These are phyloP conservation scores for Noctilio leporinus DNA, from an alignment of 2,113 vertebrate genomes.

Conservation along the genomic window DNA sequence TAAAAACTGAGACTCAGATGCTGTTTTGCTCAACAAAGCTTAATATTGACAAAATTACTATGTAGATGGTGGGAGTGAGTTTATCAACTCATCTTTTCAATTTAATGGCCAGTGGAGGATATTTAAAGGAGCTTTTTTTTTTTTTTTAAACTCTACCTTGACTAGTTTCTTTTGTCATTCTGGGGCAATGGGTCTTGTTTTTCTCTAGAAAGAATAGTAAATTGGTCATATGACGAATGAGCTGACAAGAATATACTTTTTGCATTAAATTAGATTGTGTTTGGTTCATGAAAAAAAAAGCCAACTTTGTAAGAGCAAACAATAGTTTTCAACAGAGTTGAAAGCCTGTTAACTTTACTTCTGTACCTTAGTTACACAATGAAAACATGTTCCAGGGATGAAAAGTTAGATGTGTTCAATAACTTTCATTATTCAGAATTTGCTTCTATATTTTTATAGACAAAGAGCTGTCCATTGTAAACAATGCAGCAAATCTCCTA, in stretches of 20 bases:
- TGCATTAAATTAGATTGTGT: not conserved
- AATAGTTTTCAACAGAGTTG: not conserved
- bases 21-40: not conserved
- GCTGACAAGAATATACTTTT: not conserved
- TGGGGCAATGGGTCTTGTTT: not conserved
- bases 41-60: not conserved
- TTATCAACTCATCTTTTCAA: not conserved
- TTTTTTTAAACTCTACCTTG: not conserved
- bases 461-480: not conserved
- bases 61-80: not conserved
- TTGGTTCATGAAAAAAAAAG: constrained; percentile 7
- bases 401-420: not conserved
- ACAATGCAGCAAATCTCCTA: not conserved
- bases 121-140: not conserved
- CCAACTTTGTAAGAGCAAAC: not conserved
- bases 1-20: not conserved
- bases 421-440: not conserved
- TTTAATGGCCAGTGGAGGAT: not conserved
- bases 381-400: not conserved
- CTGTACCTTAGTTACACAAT: not conserved
- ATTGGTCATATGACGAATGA: not conserved
- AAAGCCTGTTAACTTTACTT: not conserved
- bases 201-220: not conserved
- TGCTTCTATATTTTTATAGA: constrained; percentile 6
- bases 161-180: not conserved